These are phyloP conservation scores for Protonibea diacanthus DNA, from an alignment of 2,797 vertebrate genomes.

Conservation along the genomic window DNA sequence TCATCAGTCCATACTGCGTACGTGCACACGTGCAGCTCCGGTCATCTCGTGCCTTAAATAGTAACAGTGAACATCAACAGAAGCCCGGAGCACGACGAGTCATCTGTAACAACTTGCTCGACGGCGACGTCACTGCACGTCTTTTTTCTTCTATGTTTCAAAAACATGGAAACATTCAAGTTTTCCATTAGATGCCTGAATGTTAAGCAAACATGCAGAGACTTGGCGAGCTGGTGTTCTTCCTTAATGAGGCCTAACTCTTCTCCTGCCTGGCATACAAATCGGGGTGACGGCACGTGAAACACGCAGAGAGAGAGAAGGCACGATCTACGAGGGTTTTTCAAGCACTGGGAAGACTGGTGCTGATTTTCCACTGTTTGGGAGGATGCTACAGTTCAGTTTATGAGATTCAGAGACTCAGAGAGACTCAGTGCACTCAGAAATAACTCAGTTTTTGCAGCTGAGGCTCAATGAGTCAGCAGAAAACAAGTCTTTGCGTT, in stretches of 20 bases:
- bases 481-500: slow-evolving; percentile 1
- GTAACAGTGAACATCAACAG: neutral
- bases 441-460: neutral
- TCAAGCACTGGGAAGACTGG: slow-evolving; percentile 37
- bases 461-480: neutral
- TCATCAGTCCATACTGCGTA: slow-evolving; percentile 37
- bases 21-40: slow-evolving; percentile 26
- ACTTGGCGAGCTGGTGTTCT: slow-evolving; percentile 44
- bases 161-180: slow-evolving; percentile 47
- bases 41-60: slow-evolving; percentile 15
- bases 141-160: slow-evolving; percentile 24
- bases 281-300: slow-evolving; percentile 36
- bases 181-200: slow-evolving; percentile 55
- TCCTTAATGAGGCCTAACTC: slow-evolving; percentile 41
- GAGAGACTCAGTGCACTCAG: neutral
- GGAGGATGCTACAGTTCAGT: neutral
- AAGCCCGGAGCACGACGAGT: neutral
- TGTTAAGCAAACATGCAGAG: slow-evolving; percentile 55
- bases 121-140: slow-evolving; percentile 17
- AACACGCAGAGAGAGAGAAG: slow-evolving; percentile 35
- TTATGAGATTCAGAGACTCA: neutral
- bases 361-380: slow-evolving; percentile 45
- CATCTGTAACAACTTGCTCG: slow-evolving; percentile 6
- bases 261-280: slow-evolving; percentile 51
- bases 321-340: slow-evolving; percentile 45